Evolutionary conservation across 2,888 invertebrate species (phyloP).

Genomic region (Hypena proboscidalis): DNA sequence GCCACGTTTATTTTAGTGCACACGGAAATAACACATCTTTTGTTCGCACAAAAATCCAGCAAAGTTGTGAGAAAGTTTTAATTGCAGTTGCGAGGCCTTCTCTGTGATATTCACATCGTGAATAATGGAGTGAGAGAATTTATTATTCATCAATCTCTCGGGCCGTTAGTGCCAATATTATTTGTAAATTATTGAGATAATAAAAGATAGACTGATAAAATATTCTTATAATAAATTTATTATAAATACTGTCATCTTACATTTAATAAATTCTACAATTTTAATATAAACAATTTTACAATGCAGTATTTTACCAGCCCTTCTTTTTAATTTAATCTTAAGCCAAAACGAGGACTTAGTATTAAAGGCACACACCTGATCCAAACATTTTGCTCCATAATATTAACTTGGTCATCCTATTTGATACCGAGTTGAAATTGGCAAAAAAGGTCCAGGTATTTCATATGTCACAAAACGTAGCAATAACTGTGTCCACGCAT

Average conservation of each 20-base stretch:
- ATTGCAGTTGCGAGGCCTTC: slow-evolving; percentile 40
- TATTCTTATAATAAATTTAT: too few relatives aligned
- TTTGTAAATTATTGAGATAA: too few relatives aligned
- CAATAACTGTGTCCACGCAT: slow-evolving; percentile 25
- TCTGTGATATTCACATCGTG: slow-evolving; percentile 30
- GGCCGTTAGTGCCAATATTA: slow-evolving; percentile 33
- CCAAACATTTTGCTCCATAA: slow-evolving; percentile 20
- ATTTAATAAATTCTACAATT: too few relatives aligned
- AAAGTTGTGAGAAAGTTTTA: slow-evolving; percentile 43
- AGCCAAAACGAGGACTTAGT: too few relatives aligned
- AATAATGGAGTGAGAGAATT: slow-evolving; percentile 41
- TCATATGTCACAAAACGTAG: slow-evolving; percentile 22
- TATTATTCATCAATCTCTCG: slow-evolving; percentile 48
- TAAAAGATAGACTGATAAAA: too few relatives aligned
- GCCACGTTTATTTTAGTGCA: too few relatives aligned
- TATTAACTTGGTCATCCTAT: slow-evolving; percentile 28
- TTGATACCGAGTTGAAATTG: slow-evolving; percentile 34
- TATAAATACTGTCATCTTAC: too few relatives aligned
- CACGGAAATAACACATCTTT: slow-evolving; percentile 3
- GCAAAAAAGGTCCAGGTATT: slow-evolving; percentile 31
- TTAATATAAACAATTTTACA: too few relatives aligned
- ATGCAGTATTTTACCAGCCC: too few relatives aligned
- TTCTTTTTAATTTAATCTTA: too few relatives aligned
- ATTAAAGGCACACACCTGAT: slow-evolving; percentile 2
- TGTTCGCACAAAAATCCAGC: slow-evolving; percentile 17